Percentiles rank a stretch among this genome's conserved stretches.
phyloP scores from a whole-genome alignment of 2,797 vertebrate genomes.

The Phoebastria nigripes region DNA sequence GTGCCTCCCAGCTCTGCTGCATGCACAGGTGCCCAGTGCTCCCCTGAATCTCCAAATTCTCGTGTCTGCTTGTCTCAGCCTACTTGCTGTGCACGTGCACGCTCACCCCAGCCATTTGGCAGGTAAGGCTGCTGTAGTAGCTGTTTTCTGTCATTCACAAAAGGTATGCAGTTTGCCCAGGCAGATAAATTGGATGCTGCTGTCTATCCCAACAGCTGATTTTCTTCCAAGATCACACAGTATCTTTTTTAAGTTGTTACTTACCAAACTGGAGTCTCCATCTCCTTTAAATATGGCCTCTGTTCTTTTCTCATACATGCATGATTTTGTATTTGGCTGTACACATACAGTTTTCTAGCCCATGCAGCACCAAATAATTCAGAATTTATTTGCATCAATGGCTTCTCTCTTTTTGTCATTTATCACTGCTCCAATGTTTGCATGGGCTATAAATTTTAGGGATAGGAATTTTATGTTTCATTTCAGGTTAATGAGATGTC shows the following conservation, averaged over 20 bases:
- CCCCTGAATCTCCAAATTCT: accelerated
- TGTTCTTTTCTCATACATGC: not conserved
- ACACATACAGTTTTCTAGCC: accelerated
- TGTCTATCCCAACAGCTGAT: not conserved
- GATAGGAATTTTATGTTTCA: not conserved
- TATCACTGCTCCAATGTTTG: not conserved
- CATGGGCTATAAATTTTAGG: not conserved
- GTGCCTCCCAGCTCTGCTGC: not conserved
- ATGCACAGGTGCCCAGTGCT: accelerated
- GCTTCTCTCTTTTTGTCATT: not conserved
- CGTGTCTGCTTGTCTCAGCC: not conserved
- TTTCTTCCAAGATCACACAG: not conserved
- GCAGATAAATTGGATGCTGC: not conserved
- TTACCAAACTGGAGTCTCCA: not conserved
- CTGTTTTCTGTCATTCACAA: not conserved
- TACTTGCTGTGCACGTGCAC: not conserved
- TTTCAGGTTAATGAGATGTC: not conserved
- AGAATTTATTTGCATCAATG: not conserved
- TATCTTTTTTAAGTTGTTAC: not conserved
- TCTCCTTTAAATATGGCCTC: not conserved
- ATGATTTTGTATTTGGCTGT: not conserved
- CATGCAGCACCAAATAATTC: not conserved
- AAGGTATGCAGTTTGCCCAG: not conserved
- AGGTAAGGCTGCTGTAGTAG: not conserved
- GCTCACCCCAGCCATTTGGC: accelerated